A percentile compares a stretch with the other conserved stretches of the same genome.
phyloP scores from a whole-genome alignment of 1,140 invertebrate genomes.

The Catajapyx aquilonaris region DNA sequence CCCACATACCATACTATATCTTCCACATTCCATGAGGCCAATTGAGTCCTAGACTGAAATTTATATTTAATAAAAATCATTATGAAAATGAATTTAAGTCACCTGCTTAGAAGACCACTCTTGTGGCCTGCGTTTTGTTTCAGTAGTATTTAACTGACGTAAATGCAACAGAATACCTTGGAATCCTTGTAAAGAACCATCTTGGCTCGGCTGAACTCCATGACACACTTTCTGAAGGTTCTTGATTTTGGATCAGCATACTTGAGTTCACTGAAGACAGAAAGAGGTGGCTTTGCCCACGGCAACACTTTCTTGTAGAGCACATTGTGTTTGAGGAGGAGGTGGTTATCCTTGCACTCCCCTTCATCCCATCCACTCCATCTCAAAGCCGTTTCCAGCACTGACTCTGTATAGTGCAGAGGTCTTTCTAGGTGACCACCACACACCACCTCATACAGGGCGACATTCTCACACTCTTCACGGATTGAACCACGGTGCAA shows the following conservation, averaged over 20 bases:
- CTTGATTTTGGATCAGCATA: constrained; percentile 56
- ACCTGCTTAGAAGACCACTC: no score
- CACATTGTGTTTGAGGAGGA: constrained; percentile 38
- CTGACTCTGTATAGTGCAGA: constrained; percentile 51
- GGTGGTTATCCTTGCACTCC: constrained; percentile 55
- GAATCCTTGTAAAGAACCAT: constrained; percentile 63
- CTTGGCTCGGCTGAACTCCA: constrained; percentile 54
- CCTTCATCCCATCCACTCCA: constrained; percentile 71
- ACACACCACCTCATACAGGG: constrained; percentile 49
- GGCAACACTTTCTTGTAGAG: constrained; percentile 25
- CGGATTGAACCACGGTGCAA: constrained; percentile 25
- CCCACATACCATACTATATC: constrained; percentile 64
- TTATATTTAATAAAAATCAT: no score
- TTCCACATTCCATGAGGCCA: constrained; percentile 51
- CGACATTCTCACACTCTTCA: constrained; percentile 36
- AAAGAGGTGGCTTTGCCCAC: constrained; percentile 30
- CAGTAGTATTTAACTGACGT: no score
- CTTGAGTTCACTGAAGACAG: constrained; percentile 43
- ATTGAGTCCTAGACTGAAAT: constrained; percentile 18
- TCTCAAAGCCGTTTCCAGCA: constrained; percentile 40
- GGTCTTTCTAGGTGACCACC: constrained; percentile 45
- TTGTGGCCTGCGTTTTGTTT: no score
- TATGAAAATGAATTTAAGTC: no score
- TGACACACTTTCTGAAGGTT: constrained; percentile 46
- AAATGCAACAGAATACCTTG: constrained; percentile 33